Base-by-base conservation (phyloP, 2,888 invertebrate genomes). In the Tridacna gigas region DNA sequence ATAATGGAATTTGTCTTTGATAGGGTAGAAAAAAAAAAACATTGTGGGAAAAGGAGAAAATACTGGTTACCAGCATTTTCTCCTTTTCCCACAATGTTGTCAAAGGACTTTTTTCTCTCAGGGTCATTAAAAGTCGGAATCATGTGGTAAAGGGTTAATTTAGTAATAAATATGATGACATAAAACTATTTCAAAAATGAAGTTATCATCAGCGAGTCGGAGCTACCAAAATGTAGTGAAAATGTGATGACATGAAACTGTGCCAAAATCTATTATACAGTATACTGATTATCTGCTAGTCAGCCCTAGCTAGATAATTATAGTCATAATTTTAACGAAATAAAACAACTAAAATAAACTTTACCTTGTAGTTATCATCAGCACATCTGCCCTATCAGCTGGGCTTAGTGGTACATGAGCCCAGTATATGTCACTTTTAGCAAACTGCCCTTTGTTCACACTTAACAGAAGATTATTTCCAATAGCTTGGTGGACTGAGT, bases 401-500 rank as follows among this genome's bases (percentile, higher is more conserved):
- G 95, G 95, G 76, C 96, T 96, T 0, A 96, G 95, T 20, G 96
- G 95, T n/a, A 96, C 96, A 92, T 97, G 97, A 0, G 96, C 96
- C 95, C 97, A 96, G 94, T 97, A 97, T 0, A 95, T 96, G 93
- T 97, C 97, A 12, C 96, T 96, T 88, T 96, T 96, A 3, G 96
- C 95, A 94, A 96, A 97, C 91, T 96, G 96, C 4, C 96, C 96
- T 93, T 96, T 96, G 77, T 96, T 96, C 74, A 97, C 94, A 63
- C 96, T 95, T 83, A 96, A 95, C 89, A 97, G 94, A 75, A 97
- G 95, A 93, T 97, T 96, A 92, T 96, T 95, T 0, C 97, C 97
- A 82, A 96, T 96, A 0, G 97, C 97, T 88, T 96, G 96, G 94
- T 97, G 97, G 74, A 95, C 95, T 0, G 97, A 97, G 94, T 96